Evolutionary conservation across 1,140 invertebrate species (phyloP).

Genomic region (Drosophila biarmipes): DNA sequence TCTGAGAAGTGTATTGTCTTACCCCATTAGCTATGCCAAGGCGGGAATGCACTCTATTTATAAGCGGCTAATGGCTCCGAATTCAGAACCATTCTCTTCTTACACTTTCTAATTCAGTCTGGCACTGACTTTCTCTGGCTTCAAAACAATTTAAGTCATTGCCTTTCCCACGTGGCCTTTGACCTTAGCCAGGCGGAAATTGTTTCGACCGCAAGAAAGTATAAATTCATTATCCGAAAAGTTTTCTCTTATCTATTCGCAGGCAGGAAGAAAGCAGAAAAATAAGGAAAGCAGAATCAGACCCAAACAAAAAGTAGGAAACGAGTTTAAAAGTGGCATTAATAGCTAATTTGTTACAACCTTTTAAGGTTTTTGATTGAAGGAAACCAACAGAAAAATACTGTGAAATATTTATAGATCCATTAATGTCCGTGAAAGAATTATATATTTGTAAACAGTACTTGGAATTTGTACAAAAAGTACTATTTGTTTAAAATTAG

Average conservation of each 20-base stretch:
- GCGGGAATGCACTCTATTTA: conserved; percentile 64
- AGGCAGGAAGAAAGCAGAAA: conserved; percentile 1
- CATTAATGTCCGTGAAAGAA: background rate
- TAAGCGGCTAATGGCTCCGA: conserved; percentile 50
- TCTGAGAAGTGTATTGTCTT: conserved; percentile 18
- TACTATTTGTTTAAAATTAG: no score
- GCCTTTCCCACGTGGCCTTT: conserved; percentile 28
- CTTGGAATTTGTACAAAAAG: no score
- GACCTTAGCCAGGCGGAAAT: conserved; percentile 54
- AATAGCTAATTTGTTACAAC: conserved; percentile 20
- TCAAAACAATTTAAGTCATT: conserved; percentile 12
- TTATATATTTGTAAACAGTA: background rate
- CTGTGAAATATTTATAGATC: no score
- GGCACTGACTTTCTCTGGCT: conserved; percentile 14
- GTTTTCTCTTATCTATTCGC: conserved; percentile 20
- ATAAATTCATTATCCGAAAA: conserved; percentile 66
- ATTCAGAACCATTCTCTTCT: conserved; percentile 43
- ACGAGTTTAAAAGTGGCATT: conserved; percentile 19
- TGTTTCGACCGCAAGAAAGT: conserved; percentile 60
- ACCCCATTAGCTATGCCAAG: conserved; percentile 40
- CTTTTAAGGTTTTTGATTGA: background rate
- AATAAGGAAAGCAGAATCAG: background rate
- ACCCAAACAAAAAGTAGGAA: background rate
- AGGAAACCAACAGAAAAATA: no score
- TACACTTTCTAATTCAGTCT: conserved; percentile 24